Evolutionary conservation across 2,113 vertebrate genomes (phyloP), one percentile per base, ranked within the genome.

Genomic region (Dolichallabes microphthalmus): DNA sequence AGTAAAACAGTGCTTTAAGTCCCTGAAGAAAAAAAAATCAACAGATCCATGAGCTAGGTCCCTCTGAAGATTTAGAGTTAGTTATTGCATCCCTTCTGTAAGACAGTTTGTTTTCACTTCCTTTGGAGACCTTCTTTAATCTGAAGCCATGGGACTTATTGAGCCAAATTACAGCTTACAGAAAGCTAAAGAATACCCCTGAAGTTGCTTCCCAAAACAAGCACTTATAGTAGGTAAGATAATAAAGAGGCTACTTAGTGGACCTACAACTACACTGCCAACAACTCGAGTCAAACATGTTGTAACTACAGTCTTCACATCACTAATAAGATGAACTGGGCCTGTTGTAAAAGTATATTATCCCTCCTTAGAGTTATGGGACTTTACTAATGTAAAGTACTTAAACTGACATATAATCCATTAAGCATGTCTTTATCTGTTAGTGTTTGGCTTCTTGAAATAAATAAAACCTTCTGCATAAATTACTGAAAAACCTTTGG

Each of bases 371-470:
- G 61, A 85, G 71, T 63, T 87, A 68, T 53, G 88, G 83, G n/a
- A n/a, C 83, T 60, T 85, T 88, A 86, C 35, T 77, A 82, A 84
- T 69, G 15, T 45, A 22, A 63, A 68, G 73, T 17, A 86, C 66
- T 69, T 60, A 3, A 53, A 60, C 9, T 15, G 58, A 85, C 83
- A 32, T 12, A 82, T 69, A 79, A 82, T 55, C 35, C n/a, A 50
- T 55, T 85, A 86, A 80, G 50, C 58, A 45, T 84, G 75, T 78
- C 50, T 58, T 35, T 78, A 84, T 83, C 68, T 82, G 85, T 91
- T 93, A 92, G 92, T 92, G 91, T 93, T 90, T 83, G 89, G 57
- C 84, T 80, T 39, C 80, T 80, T 85, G 53, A 83, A 89, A 91
- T 89, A 89, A 91, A 92, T 89, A 91, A 75, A 57, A 85, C 50